These are phyloP conservation scores for Pandemis heparana DNA, from an alignment of 2,888 invertebrate species.

Conservation along the genomic window DNA sequence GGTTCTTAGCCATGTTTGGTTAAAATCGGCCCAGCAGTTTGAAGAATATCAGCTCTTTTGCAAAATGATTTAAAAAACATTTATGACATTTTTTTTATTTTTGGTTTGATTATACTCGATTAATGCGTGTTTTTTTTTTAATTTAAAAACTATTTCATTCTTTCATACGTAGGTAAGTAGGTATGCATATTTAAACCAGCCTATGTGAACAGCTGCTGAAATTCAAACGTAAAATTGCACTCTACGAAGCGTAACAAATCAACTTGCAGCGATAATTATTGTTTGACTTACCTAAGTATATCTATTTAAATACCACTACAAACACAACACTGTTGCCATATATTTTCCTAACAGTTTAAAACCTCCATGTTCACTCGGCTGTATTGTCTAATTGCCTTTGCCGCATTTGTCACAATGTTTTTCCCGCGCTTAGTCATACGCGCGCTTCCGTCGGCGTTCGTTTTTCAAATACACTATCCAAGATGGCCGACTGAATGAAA, in stretches of 20 bases:
- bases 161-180: not conserved
- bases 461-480: constrained; percentile 81
- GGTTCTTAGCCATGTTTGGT: too few species aligned
- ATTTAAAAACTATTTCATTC: not conserved
- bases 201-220: not conserved
- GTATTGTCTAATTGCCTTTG: constrained; percentile 15
- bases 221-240: constrained; percentile 9
- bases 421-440: constrained; percentile 65
- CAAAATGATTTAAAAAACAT: too few species aligned
- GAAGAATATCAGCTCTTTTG: too few species aligned
- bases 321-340: constrained; percentile 8
- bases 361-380: constrained; percentile 15
- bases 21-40: too few species aligned
- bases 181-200: not conserved
- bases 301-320: constrained; percentile 6
- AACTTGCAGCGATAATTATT: not conserved
- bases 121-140: not conserved
- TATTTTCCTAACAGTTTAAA: not conserved
- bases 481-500: constrained; percentile 73
- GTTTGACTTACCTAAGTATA: constrained; percentile 9
- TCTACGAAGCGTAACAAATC: constrained; percentile 11
- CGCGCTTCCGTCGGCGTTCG: constrained; percentile 72
- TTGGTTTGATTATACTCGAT: too few species aligned
- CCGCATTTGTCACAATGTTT: constrained; percentile 42
- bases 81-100: too few species aligned